Evolutionary conservation across 1,140 invertebrate species (phyloP).

Genomic region (Panulirus ornatus): DNA sequence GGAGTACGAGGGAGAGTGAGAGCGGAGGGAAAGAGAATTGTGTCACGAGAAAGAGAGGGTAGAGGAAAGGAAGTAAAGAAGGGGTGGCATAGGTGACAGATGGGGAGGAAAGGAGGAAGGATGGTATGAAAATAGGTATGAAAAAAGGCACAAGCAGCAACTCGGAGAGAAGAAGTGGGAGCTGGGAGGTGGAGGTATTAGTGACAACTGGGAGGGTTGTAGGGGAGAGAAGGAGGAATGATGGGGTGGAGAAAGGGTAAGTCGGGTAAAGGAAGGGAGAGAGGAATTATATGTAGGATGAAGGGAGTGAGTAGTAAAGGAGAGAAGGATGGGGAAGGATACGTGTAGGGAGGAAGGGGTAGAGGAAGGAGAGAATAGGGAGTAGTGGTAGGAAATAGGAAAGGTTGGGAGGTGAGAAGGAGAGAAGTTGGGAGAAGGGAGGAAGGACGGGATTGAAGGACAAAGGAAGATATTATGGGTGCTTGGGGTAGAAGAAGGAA

Average conservation of each 20-base stretch:
- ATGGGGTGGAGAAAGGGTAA: background rate
- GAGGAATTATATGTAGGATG: no score
- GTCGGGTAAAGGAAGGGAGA: no score
- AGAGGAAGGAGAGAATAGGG: no score
- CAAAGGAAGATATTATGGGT: background rate
- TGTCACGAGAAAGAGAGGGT: background rate
- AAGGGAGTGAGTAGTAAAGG: no score
- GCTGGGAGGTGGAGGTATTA: background rate
- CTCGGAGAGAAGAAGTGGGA: background rate
- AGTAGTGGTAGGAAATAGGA: no score
- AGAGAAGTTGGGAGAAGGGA: background rate
- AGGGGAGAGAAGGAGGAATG: background rate
- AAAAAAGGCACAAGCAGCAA: background rate
- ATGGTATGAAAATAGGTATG: no score
- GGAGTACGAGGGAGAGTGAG: background rate
- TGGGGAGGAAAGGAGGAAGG: no score
- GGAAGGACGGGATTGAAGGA: background rate
- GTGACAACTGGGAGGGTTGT: background rate
- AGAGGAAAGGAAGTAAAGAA: background rate
- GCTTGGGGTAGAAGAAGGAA: background rate
- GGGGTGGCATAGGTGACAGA: no score
- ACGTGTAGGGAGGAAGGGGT: no score
- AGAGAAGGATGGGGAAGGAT: no score
- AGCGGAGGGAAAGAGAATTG: background rate
- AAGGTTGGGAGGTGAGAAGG: no score